phyloP scores from a whole-genome alignment of 2,888 invertebrate genomes.

The Epirrita christyi region DNA sequence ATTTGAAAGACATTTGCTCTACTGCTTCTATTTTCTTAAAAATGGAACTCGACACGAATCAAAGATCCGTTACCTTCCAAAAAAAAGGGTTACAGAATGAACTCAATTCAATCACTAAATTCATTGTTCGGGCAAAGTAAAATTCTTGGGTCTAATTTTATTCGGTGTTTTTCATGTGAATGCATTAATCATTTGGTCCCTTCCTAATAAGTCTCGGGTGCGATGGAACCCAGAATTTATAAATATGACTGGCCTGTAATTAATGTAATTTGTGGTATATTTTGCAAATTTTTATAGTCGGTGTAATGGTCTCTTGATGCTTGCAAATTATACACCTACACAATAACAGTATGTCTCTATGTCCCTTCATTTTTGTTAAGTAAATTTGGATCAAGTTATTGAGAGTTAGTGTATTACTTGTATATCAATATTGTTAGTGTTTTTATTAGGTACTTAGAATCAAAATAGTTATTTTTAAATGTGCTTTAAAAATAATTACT shows the following conservation, averaged over 20 bases:
- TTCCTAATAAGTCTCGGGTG: constrained; percentile 41
- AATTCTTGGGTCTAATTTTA: constrained; percentile 32
- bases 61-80: too few species aligned
- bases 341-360: constrained; percentile 8
- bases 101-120: constrained; percentile 31
- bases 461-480: too few species aligned
- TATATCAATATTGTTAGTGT: too few species aligned
- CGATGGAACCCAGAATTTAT: constrained; percentile 34
- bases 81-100: constrained; percentile 16
- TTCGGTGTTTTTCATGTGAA: constrained; percentile 37
- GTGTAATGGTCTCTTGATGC: constrained; percentile 23
- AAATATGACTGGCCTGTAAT: constrained; percentile 53
- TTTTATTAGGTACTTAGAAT: too few species aligned
- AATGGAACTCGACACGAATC: not conserved
- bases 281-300: constrained; percentile 39
- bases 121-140: constrained; percentile 34
- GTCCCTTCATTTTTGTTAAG: constrained; percentile 11
- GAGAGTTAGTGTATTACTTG: too few species aligned
- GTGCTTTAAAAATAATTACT: too few species aligned
- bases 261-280: constrained; percentile 48
- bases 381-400: constrained; percentile 8
- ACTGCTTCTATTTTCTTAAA: too few species aligned
- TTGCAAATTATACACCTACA: constrained; percentile 30
- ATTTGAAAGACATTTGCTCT: too few species aligned
- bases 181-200: constrained; percentile 44